These are phyloP conservation scores for Ptychobarbus kaznakovi DNA, from an alignment of 2,797 vertebrate genomes.

Conservation along the genomic window DNA sequence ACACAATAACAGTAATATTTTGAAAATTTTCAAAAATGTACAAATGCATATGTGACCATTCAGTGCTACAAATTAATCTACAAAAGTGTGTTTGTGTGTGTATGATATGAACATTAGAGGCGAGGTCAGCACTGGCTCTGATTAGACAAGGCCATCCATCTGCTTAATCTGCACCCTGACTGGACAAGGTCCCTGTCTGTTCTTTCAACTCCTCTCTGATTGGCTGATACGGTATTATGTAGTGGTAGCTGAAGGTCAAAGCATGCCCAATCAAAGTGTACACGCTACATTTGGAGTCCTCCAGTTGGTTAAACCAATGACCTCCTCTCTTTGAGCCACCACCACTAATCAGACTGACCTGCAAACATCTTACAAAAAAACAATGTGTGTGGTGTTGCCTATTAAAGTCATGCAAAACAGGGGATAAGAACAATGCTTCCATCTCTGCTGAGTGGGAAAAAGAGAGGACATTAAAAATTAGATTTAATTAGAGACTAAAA, in stretches of 20 bases:
- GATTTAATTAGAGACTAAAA: constrained; percentile 36
- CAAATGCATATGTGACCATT: neutral
- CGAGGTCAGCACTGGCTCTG: constrained; percentile 51
- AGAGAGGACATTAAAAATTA: constrained; percentile 12
- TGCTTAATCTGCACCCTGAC: constrained; percentile 57
- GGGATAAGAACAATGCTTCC: constrained; percentile 27
- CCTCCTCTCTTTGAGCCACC: constrained; percentile 66
- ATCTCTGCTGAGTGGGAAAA: neutral
- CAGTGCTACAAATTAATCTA: neutral
- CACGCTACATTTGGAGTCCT: constrained; percentile 5
- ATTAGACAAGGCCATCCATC: constrained; percentile 67
- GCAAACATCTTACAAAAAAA: constrained; percentile 58
- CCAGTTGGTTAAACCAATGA: constrained; percentile 56
- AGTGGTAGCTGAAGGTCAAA: neutral
- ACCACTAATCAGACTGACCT: constrained; percentile 73
- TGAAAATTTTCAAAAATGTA: no score
- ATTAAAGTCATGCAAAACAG: neutral
- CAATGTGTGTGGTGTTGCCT: constrained; percentile 8
- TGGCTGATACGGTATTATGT: constrained; percentile 19
- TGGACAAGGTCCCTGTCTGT: constrained; percentile 59
- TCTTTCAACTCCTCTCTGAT: constrained; percentile 30
- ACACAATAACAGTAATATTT: no score
- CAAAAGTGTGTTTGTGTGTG: constrained; percentile 4
- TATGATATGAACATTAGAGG: constrained; percentile 30
- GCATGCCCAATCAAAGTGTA: constrained; percentile 19